Conservation (phyloP, 1,140 invertebrate genomes). For the Philotrypesis tridentata region DNA sequence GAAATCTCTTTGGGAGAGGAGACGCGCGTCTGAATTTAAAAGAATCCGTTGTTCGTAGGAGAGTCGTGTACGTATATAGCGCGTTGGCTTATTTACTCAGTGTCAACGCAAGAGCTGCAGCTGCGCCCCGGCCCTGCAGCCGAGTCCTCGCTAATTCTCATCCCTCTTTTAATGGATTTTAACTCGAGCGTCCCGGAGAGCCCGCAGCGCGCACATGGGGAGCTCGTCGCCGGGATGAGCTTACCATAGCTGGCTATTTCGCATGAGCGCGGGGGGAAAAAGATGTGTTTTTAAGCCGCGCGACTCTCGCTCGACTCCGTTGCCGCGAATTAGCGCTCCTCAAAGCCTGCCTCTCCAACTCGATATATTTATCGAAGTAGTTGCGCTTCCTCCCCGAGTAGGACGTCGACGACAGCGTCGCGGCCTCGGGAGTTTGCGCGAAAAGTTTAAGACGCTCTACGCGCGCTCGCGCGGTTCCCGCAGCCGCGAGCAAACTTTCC, state of each 20-base stretch:
- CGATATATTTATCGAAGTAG: constrained; percentile 3
- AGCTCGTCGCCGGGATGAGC: too few relatives aligned
- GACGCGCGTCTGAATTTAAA: neutral
- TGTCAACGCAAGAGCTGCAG: neutral
- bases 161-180: neutral
- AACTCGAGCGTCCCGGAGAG: neutral
- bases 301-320: too few relatives aligned
- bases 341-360: neutral
- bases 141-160: too few relatives aligned
- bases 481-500: neutral
- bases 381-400: neutral
- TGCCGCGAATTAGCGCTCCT: neutral
- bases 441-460: neutral
- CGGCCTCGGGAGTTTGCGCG: neutral
- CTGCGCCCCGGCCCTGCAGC: too few relatives aligned
- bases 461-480: neutral
- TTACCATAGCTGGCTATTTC: too few relatives aligned
- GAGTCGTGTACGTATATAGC: neutral
- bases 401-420: neutral
- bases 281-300: too few relatives aligned
- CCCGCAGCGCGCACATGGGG: neutral
- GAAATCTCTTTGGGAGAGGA: constrained; percentile 12
- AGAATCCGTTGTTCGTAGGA: neutral
- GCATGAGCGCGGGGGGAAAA: too few relatives aligned
- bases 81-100: neutral